These are phyloP conservation scores for Deroplatys truncata DNA, from an alignment of 2,888 invertebrate genomes.

Conservation along the genomic window DNA sequence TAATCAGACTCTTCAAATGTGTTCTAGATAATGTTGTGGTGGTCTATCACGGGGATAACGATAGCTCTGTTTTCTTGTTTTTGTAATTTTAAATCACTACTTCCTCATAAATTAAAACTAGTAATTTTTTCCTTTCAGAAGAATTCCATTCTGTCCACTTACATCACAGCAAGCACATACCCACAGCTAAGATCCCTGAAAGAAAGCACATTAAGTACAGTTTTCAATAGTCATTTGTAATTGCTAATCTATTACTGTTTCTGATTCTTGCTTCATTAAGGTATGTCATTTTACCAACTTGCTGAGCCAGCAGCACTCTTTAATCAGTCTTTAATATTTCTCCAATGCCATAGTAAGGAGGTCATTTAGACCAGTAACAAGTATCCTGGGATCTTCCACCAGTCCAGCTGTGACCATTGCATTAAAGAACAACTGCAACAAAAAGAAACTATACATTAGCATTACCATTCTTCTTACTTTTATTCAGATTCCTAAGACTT, in stretches of 20 bases:
- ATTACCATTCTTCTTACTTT: not conserved
- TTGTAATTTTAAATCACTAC: too few relatives aligned
- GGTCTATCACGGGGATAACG: too few relatives aligned
- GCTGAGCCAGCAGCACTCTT: not conserved
- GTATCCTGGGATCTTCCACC: constrained; percentile 82
- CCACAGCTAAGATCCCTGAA: not conserved
- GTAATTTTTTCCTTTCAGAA: too few relatives aligned
- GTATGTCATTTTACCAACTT: not conserved
- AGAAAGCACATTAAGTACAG: not conserved
- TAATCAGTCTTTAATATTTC: constrained; percentile 53
- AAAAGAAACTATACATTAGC: constrained; percentile 21
- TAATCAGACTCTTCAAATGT: too few relatives aligned
- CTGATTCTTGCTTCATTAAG: not conserved
- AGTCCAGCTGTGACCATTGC: constrained; percentile 95
- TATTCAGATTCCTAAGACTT: too few relatives aligned
- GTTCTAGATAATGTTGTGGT: too few relatives aligned
- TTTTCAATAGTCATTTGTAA: not conserved
- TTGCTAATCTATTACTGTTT: not conserved
- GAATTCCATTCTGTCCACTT: too few relatives aligned
- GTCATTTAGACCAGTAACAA: constrained; percentile 83
- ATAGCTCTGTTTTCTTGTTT: too few relatives aligned
- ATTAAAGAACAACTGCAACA: constrained; percentile 76
- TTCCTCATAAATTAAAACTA: too few relatives aligned
- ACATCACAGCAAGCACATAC: too few relatives aligned
- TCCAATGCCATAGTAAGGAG: constrained; percentile 76